Base-by-base conservation (phyloP, 2,888 invertebrate genomes). In the Gastrophysa polygoni region DNA sequence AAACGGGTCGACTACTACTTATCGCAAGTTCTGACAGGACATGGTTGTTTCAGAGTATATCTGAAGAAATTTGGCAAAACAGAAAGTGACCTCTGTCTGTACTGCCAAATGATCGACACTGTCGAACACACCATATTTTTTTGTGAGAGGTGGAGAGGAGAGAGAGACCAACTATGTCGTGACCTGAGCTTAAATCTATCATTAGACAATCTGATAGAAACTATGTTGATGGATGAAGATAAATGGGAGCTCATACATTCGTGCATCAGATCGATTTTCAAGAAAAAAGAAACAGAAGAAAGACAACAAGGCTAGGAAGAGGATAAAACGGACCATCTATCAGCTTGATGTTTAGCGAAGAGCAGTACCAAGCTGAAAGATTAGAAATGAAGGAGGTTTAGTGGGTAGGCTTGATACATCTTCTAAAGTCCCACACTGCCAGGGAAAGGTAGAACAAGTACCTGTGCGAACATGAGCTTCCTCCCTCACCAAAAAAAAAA, bases 1-100 rank as follows among this genome's bases (percentile, higher is more conserved):
- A 38, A 11, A 11, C n/a, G 38, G 10, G 17, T 47, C 2, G 48
- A 24, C 24, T 60, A 47, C 20, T 46, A 20, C 18, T 11, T 55
- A 4, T 14, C 46, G 0, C 60, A 64, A 20, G 29, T 43, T 2
- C 29, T 56, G 2, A 64, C 57, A 4, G 64, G 60, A 18, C 64
- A 64, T 46, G 60, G 64, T 6, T n/a, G 11, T 8, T 57, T 64
- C 21, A 16, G 20, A n/a, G 18, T 47, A 10, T 64, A 64, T 29
- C 16, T 61, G 0, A 1, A 55, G 7, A 32, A 32, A 18, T 54
- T 50, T 44, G 47, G 34, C 14, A 48, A 10, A 29, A 10, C 10
- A 7, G 24, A 47, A 0, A 20, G 6, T 1, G 32, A 51, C 2
- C 21, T 14, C 1, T 63, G 59, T 18, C 11, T 34, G 8, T 24